phyloP scores from a whole-genome alignment of 1,140 invertebrate genomes.

The Melitaea cinxia region DNA sequence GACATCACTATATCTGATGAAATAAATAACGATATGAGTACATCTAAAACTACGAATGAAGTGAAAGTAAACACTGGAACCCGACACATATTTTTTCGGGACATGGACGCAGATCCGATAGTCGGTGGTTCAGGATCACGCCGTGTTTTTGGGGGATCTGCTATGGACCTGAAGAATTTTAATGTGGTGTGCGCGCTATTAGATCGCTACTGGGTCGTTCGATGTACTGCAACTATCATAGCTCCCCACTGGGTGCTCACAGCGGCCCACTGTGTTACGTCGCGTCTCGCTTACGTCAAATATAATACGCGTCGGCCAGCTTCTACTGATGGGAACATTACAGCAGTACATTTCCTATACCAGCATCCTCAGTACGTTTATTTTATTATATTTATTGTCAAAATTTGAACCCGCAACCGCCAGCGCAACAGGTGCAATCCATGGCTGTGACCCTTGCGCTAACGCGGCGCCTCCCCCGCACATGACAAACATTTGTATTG shows the following conservation, averaged over 20 bases:
- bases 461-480: no score
- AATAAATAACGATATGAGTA: no score
- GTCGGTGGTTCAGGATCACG: constrained; percentile 23
- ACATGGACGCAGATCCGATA: constrained; percentile 13
- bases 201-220: constrained; percentile 52
- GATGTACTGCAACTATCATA: constrained; percentile 57
- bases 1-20: not conserved
- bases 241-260: constrained; percentile 60
- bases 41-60: no score
- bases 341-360: constrained; percentile 56
- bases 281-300: constrained; percentile 55
- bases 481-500: no score
- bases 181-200: constrained; percentile 53
- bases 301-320: constrained; percentile 54
- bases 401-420: no score
- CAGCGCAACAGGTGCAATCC: no score
- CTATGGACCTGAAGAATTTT: constrained; percentile 39
- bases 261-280: constrained; percentile 62
- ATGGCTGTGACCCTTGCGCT: no score
- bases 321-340: constrained; percentile 45
- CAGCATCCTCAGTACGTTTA: constrained; percentile 56
- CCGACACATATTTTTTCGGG: constrained; percentile 26
- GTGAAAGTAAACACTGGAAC: constrained; percentile 1
- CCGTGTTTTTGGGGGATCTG: constrained; percentile 57
- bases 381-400: not conserved